Evolutionary conservation across 2,113 vertebrate species (phyloP).

Genomic region (Leptobrachium ailaonicum): DNA sequence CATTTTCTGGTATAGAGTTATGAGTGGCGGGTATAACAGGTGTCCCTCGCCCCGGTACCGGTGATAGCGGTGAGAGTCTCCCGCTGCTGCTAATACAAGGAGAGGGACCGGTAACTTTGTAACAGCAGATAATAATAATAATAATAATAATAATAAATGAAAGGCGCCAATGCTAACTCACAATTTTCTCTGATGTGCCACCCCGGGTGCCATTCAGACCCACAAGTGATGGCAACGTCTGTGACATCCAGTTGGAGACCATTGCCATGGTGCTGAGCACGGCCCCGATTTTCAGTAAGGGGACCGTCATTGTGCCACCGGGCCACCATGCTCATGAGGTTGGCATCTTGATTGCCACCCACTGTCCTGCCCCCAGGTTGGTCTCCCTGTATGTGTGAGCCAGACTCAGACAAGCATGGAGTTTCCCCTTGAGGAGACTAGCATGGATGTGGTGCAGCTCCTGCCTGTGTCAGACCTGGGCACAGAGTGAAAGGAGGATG

Average conservation of each 20-base stretch:
- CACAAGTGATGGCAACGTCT: constrained; percentile 85
- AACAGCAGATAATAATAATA: neutral
- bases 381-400: neutral
- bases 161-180: constrained; percentile 61
- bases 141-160: neutral
- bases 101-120: constrained; percentile 1
- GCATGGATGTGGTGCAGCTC: constrained; percentile 43
- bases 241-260: constrained; percentile 93
- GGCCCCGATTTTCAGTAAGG: constrained; percentile 85
- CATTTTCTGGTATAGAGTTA: no score
- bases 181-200: constrained; percentile 86
- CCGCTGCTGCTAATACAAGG: no score
- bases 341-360: constrained; percentile 58
- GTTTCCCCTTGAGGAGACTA: constrained; percentile 2
- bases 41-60: no score
- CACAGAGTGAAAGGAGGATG: constrained; percentile 42
- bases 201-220: constrained; percentile 85
- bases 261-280: constrained; percentile 92
- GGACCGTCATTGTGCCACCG: constrained; percentile 75
- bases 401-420: constrained; percentile 12
- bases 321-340: constrained; percentile 52
- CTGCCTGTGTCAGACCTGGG: constrained; percentile 54
- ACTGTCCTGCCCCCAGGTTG: constrained; percentile 18
- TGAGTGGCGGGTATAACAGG: no score
- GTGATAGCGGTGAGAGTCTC: no score